These are phyloP conservation scores for Nematopogon swammerdamellus DNA, from an alignment of 2,888 invertebrate genomes.

Conservation along the genomic window DNA sequence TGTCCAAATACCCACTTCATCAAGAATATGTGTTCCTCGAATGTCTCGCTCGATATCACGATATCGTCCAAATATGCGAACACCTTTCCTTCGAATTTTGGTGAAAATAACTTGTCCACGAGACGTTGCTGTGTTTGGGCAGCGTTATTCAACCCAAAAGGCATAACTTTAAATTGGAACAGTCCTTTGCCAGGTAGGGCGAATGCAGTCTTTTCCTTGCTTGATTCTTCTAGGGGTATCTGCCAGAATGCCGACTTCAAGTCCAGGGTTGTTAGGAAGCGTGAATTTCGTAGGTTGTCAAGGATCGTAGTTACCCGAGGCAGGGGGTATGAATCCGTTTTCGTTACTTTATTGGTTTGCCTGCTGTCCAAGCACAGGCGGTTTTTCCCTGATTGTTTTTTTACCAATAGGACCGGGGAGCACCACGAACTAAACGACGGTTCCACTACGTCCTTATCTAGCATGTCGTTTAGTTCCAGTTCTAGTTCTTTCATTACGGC, in stretches of 20 bases:
- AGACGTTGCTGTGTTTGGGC: constrained; percentile 18
- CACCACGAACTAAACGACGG: constrained; percentile 6
- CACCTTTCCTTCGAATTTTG: constrained; percentile 14
- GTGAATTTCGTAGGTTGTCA: constrained; percentile 9
- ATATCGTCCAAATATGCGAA: constrained; percentile 16
- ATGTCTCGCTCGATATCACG: constrained; percentile 9
- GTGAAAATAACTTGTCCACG: constrained; percentile 16
- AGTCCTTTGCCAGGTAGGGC: constrained; percentile 10
- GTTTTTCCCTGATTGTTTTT: constrained; percentile 2
- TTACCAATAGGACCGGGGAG: constrained; percentile 4
- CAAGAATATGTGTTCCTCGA: constrained; percentile 2
- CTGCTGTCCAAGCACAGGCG: constrained; percentile 8
- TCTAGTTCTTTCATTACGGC: constrained; percentile 1
- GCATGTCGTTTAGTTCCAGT: constrained; percentile 3
- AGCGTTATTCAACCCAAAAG: constrained; percentile 18
- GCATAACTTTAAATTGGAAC: constrained; percentile 15
- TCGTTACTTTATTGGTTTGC: constrained; percentile 11
- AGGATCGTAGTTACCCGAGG: constrained; percentile 9
- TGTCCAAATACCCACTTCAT: constrained; percentile 6
- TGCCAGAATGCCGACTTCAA: constrained; percentile 19
- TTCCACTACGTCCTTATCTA: constrained; percentile 5
- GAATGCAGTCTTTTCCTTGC: constrained; percentile 12
- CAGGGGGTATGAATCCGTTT: constrained; percentile 10
- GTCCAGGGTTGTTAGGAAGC: constrained; percentile 12
- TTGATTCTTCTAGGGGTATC: constrained; percentile 10